A percentile compares a stretch with the other conserved stretches of the same genome.
phyloP scores from a whole-genome alignment of 2,888 invertebrate species.

The Helicoverpa assulta region DNA sequence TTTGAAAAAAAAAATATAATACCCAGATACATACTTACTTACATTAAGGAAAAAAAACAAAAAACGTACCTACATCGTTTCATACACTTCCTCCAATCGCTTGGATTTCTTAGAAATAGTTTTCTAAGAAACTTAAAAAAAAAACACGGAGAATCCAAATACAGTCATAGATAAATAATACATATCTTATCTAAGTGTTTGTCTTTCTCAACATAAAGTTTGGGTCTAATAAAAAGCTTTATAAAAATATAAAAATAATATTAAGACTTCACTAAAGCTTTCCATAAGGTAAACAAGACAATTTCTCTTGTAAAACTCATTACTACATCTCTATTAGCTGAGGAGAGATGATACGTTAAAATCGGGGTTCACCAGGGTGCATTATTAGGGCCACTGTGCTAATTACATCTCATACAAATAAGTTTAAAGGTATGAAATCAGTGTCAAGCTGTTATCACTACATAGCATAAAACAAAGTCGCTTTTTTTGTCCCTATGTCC shows the following conservation, averaged over 20 bases:
- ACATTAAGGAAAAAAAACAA: background rate
- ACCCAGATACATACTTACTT: background rate
- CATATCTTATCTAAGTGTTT: too few species aligned
- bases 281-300: conserved; percentile 1
- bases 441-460: too few species aligned
- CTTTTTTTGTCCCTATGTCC: too few species aligned
- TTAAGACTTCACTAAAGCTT: conserved; percentile 21
- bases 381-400: background rate
- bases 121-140: background rate
- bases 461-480: too few species aligned
- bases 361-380: conserved; percentile 18
- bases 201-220: too few species aligned
- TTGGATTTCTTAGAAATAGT: background rate
- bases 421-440: too few species aligned
- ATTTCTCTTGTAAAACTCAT: background rate
- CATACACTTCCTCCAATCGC: background rate
- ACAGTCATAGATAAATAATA: too few species aligned
- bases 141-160: too few species aligned
- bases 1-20: background rate
- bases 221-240: too few species aligned
- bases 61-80: background rate
- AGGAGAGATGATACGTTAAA: background rate
- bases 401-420: too few species aligned
- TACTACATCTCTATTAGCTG: background rate
- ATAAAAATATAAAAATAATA: background rate